Evolutionary conservation across 2,113 vertebrate genomes (phyloP), one percentile per base, ranked within the genome.

Genomic region (Uropsilus gracilis): DNA sequence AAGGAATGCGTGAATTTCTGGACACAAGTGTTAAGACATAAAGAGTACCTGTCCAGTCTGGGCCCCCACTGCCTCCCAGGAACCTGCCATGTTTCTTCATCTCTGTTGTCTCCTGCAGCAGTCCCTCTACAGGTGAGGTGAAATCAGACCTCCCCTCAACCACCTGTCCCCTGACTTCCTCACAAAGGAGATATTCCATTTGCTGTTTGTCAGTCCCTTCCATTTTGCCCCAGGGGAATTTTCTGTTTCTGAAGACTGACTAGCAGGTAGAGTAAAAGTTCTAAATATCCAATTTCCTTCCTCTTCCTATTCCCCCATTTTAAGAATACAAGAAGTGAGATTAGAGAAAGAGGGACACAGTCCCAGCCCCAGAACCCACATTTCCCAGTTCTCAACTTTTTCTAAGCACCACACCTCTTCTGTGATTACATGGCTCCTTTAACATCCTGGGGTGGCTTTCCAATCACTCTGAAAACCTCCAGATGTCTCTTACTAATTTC

Each of bases 401-500:
- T 39, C 44, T 16, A 72, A 53, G 53, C 14, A 73, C 6, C 6
- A 28, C 3, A 55, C 32, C 69, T 78, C 30, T 88, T 66, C 59
- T 89, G 7, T 75, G 17, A 24, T 82, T 64, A 82, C 42, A 50
- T 5, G 17, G 22, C 81, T 77, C 55, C 46, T 91, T 90, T 71
- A 59, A 84, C 12, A 71, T 66, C 77, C 8, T 34, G 69, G 94
- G 42, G 39, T 90, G 68, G 18, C n/a, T 94, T 94, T 90, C 64
- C 81, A 10, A 18, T 73, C 39, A 87, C 30, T 14, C 30, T 44
- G 32, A 80, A 96, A 57, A 80, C 20, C 64, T 85, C 34, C 88
- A 90, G 59, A 34, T 82, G 59, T n/a, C 81, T 95, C 55, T 92
- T 94, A 87, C 76, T 39, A 50, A 53, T 87, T 63, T 72, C 50